These are phyloP conservation scores for Spicauda simplicius DNA, from an alignment of 2,888 invertebrate genomes.

Conservation along the genomic window DNA sequence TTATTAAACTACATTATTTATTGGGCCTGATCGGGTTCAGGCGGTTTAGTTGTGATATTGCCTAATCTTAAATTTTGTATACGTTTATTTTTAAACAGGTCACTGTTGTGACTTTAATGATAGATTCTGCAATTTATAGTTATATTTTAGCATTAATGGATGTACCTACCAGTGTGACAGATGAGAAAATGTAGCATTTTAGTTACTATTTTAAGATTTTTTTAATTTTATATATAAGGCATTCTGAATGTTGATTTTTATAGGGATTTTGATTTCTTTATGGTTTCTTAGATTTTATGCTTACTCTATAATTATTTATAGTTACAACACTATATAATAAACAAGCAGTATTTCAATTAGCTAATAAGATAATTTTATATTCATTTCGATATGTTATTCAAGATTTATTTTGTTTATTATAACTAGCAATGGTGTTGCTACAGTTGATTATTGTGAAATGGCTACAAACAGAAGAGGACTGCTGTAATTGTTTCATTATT, in stretches of 20 bases:
- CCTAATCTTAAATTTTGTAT: constrained; percentile 80
- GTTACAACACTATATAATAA: constrained; percentile 65
- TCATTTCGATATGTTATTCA: constrained; percentile 47
- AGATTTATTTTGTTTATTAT: constrained; percentile 51
- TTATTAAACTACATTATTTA: constrained; percentile 58
- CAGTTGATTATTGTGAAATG: constrained; percentile 55
- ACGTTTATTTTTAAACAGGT: constrained; percentile 78
- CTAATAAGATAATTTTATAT: constrained; percentile 50
- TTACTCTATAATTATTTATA: constrained; percentile 63
- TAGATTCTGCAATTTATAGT: constrained; percentile 65
- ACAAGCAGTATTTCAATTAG: constrained; percentile 80
- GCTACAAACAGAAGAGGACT: constrained; percentile 63
- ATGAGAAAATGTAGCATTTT: constrained; percentile 60
- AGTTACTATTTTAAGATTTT: constrained; percentile 45
- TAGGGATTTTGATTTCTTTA: constrained; percentile 52
- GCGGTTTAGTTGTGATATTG: constrained; percentile 83
- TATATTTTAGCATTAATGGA: constrained; percentile 59
- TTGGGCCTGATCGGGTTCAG: constrained; percentile 64
- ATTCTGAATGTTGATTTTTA: constrained; percentile 62
- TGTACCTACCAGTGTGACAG: constrained; percentile 57
- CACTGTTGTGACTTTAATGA: constrained; percentile 76
- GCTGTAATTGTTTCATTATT: constrained; percentile 78
- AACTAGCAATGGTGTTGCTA: constrained; percentile 56
- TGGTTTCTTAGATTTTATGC: constrained; percentile 55
- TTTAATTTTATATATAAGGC: constrained; percentile 49